Evolutionary conservation across 1,140 invertebrate genomes (phyloP).

Genomic region (Colletes gigas): DNA sequence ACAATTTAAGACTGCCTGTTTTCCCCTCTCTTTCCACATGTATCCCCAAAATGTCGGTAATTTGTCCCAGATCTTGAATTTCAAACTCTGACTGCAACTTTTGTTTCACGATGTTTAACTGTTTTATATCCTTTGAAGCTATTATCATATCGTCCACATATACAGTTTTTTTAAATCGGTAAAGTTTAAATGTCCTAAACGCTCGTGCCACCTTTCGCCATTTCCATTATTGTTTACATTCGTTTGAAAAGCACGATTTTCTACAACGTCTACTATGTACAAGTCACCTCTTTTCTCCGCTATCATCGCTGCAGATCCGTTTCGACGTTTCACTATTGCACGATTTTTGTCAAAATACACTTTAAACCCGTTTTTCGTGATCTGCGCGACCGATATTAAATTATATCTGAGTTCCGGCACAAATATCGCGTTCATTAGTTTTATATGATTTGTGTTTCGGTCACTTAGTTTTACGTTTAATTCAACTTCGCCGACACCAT

Average conservation of each 20-base stretch:
- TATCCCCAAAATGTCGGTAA: conserved; percentile 4
- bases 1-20: background rate
- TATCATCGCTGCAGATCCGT: too few species aligned
- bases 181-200: conserved; percentile 16
- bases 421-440: too few species aligned
- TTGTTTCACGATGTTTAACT: background rate
- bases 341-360: too few species aligned
- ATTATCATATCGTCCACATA: conserved; percentile 6
- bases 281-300: too few species aligned
- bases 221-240: background rate
- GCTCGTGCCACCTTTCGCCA: conserved; percentile 17
- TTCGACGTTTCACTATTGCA: too few species aligned
- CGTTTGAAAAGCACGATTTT: background rate
- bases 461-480: too few species aligned
- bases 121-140: background rate
- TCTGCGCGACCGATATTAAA: too few species aligned
- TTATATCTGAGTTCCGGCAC: too few species aligned
- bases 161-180: conserved; percentile 17
- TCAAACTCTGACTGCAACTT: background rate
- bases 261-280: too few species aligned
- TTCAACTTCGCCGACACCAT: too few species aligned
- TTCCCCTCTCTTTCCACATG: background rate
- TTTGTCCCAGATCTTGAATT: background rate
- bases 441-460: too few species aligned
- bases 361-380: too few species aligned